These are phyloP conservation scores for Julus scandinavius DNA, from an alignment of 2,888 invertebrate species.

Conservation along the genomic window DNA sequence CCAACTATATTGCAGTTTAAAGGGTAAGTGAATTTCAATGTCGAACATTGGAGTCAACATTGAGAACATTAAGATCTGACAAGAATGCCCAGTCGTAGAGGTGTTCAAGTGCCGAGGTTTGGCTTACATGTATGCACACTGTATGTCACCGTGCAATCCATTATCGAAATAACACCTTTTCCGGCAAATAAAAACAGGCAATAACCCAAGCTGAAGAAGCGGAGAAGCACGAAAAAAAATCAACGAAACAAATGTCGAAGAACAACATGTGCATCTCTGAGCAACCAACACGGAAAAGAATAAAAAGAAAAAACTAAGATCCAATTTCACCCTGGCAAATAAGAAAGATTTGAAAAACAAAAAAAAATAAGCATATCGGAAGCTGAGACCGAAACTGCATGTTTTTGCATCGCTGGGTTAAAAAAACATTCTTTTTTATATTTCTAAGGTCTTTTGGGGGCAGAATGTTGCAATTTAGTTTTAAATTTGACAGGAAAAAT, in stretches of 20 bases:
- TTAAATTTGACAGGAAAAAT: not conserved
- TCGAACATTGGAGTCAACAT: no score
- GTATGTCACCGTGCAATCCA: not conserved
- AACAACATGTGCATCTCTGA: not conserved
- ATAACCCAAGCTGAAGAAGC: not conserved
- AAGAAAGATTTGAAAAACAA: not conserved
- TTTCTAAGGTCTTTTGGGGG: not conserved
- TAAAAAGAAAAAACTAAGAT: not conserved
- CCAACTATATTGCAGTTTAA: no score
- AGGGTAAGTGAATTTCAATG: no score
- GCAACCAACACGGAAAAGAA: not conserved
- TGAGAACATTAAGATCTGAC: not conserved
- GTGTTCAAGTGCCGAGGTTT: not conserved
- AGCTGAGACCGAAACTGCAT: not conserved
- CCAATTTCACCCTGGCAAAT: slow-evolving; percentile 19
- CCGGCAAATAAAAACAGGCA: slow-evolving; percentile 3
- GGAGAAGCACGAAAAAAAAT: not conserved
- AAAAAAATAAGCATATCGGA: not conserved
- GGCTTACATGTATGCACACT: not conserved
- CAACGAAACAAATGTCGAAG: not conserved
- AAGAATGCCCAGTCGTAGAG: not conserved
- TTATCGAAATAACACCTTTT: slow-evolving; percentile 26
- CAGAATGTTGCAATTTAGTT: slow-evolving; percentile 20
- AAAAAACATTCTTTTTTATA: not conserved
- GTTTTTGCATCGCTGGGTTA: not conserved